These are phyloP conservation scores for Aptenodytes patagonicus DNA, from an alignment of 2,113 vertebrate genomes.

Conservation along the genomic window DNA sequence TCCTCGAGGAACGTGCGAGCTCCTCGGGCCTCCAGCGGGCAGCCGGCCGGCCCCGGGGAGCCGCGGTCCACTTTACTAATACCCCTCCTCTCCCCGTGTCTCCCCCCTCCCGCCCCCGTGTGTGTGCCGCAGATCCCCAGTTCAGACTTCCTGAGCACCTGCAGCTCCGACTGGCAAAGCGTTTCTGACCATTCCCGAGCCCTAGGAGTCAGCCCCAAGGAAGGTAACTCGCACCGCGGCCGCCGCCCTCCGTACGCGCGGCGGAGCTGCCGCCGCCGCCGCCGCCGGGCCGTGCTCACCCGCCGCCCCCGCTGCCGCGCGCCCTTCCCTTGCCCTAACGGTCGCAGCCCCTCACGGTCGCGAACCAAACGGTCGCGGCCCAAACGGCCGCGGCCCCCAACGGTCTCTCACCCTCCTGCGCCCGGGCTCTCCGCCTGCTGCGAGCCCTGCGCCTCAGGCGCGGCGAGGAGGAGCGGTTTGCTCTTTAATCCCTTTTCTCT, in stretches of 20 bases:
- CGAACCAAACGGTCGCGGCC: neutral
- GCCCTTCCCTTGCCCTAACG: neutral
- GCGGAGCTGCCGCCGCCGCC: neutral
- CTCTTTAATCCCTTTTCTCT: neutral
- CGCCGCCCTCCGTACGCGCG: neutral
- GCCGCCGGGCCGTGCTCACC: neutral
- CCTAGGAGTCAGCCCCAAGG: conserved; percentile 74
- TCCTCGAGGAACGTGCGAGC: neutral
- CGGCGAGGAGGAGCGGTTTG: neutral
- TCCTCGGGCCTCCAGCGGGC: neutral
- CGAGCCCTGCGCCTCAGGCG: neutral
- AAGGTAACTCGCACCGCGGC: conserved; percentile 76
- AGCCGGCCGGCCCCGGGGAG: neutral
- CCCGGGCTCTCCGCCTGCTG: neutral
- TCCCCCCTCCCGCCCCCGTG: neutral
- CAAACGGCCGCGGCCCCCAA: no score
- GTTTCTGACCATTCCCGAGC: conserved; percentile 88
- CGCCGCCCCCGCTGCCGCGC: neutral
- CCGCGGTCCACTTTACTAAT: neutral
- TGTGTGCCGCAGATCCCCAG: conserved; percentile 72
- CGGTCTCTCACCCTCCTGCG: neutral
- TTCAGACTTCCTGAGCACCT: conserved; percentile 82
- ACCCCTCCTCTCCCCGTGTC: neutral
- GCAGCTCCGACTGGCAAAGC: conserved; percentile 82
- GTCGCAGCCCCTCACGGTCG: neutral